Base-by-base conservation (phyloP, 1,140 invertebrate genomes). In the Psix sp. region DNA sequence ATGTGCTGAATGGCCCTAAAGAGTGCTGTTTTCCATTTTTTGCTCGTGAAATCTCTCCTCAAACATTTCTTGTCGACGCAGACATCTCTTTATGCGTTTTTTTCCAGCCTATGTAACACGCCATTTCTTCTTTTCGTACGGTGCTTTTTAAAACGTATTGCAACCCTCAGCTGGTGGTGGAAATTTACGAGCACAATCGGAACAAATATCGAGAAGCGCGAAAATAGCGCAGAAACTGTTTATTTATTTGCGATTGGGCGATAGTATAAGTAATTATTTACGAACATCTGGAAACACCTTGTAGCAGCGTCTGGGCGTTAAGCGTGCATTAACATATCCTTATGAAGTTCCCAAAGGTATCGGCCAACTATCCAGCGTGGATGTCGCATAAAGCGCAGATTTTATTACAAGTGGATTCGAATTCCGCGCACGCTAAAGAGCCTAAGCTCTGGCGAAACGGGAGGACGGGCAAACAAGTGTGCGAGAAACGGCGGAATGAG, bases 331-430 rank as follows among this genome's bases (percentile, higher is more conserved):
- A 42, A 40, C 67, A 40, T 62, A 71, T 21, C 48, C 46, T 52
- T 60, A 36, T 46, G 20, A 66, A 42, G 20, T 49, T 52, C 43
- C 6, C 42, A 49, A n/a, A 57, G 33, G 24, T 57, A 65, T 76
- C 60, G 43, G 62, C 26, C 48, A 40, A 11, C 56, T 66, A 73
- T 51, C 48, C 45, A 60, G 42, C 57, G 66, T 43, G 56, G 49
- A 62, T 82, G 82, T 86, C 84, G 82, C 83, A 85, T 86, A 87
- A 87, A 87, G 79, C 80, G 74, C 62, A 77, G 77, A 83, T 85
- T 87, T 87, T 87, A 87, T 87, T 87, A 80, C 83, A 76, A 78
- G 80, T 78, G 82, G 85, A 86, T 87, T 87, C 83, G 84, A 87
- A 87, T 87, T 86, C 86, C 83, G 77, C 76, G 76, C 78, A 80